Evolutionary conservation across 2,113 vertebrate species (phyloP), one percentile per base, ranked within the genome.

Genomic region (Phylloscopus trochiloides): DNA sequence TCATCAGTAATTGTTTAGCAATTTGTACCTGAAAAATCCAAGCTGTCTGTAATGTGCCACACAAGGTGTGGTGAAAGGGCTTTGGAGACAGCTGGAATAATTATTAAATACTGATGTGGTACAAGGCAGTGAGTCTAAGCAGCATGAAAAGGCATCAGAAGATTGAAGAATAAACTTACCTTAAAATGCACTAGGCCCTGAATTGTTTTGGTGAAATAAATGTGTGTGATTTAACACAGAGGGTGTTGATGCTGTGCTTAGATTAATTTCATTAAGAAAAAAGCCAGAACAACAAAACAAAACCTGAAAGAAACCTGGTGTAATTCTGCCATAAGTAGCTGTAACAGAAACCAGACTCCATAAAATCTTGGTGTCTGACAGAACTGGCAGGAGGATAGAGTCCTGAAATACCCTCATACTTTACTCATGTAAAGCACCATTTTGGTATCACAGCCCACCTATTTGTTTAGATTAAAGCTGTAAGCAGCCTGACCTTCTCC

Each of bases 1-100:
- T 98, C 97, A 96, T 97, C 95, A 95, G 97, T 98, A 98, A 98
- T 98, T 98, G 97, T 98, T 98, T 96, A 97, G 97, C 96, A 98
- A 98, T 98, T 98, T 98, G 98, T 97, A 97, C 96, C 97, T 97
- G 96, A 97, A 98, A 97, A 97, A 98, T 94, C 89, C 92, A 97
- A 95, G 82, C 86, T 94, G 94, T 91, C 95, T 95, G 87, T 96
- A 97, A 95, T 96, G 97, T 95, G 94, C 96, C 94, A 98, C 86
- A 57, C 96, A 91, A 96, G 96, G 94, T 95, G 93, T 86, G 94
- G 96, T 87, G 80, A 96, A 94, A 97, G 88, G 78, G 82, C 93
- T 84, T 97, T 95, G 92, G 86, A 95, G 83, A 89, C 61, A 90
- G 84, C 82, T 90, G 65, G 90, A 84, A 92, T 95, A 94, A 96